Evolutionary conservation across 2,888 invertebrate genomes (phyloP), one percentile per base, ranked within the genome.

Genomic region (Arctia plantaginis): DNA sequence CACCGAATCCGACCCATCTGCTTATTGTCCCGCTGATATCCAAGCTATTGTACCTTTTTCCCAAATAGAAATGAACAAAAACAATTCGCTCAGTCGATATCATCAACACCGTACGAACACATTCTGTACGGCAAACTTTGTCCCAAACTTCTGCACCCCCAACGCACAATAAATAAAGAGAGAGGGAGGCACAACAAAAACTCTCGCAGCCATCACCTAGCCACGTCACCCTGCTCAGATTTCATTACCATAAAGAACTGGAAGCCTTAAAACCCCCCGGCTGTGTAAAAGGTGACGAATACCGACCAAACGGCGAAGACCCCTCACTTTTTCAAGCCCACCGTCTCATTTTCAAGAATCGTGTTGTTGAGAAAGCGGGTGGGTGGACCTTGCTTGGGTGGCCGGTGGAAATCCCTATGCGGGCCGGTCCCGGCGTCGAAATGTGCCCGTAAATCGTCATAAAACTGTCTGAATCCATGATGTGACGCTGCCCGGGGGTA

Each of bases 401-500:
- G 94, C 66, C 82, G 89, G 84, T 84, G 80, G 85, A 89, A 85
- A 90, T 90, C 93, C 92, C 93, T 91, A 90, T 89, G 91, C 88
- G 86, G 90, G 92, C 90, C 89, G 90, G 86, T 90, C 89, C 93
- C 88, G 92, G 96, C 96, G 96, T 95, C 96, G 96, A 96, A 96
- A 96, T 95, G 96, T 91, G 94, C 89, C 92, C 93, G 94, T 94
- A 94, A 94, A 94, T 94, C 93, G 94, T 97, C 97, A 97, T 97
- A 97, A 97, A 97, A 97, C 96, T 97, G 97, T 97, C 97, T 96
- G 96, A 96, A 96, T 96, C 96, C 96, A 96, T 96, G 97, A 97
- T 97, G 97, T 97, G 97, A 97, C 97, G 96, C 95, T 95, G 96
- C 96, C 96, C 96, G 92, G 93, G 95, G 96, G 96, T 96, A 96